Conservation (phyloP, 2,113 vertebrate genomes). For the Thinocorus orbignyianus region DNA sequence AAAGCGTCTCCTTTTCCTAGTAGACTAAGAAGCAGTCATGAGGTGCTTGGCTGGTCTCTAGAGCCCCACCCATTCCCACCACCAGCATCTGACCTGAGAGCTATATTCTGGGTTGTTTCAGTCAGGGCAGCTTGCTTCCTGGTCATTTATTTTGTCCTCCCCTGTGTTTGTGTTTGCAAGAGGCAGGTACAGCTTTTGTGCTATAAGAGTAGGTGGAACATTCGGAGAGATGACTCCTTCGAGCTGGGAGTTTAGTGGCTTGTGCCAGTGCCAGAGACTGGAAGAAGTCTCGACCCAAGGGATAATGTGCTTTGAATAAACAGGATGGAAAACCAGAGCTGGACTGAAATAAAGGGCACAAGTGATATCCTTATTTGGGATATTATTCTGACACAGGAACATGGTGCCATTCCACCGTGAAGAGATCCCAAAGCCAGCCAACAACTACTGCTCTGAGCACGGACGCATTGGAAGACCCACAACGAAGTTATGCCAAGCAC, state of each 20-base stretch:
- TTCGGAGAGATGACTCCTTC: conserved; percentile 44
- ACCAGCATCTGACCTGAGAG: background rate
- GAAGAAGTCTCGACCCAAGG: conserved; percentile 8
- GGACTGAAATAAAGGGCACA: background rate
- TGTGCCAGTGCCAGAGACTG: background rate
- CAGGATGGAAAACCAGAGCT: background rate
- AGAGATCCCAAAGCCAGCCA: background rate
- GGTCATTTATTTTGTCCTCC: background rate
- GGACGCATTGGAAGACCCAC: background rate
- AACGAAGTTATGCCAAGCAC: background rate
- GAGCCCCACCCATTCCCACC: background rate
- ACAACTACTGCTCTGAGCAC: background rate
- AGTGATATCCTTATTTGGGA: background rate
- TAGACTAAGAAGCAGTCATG: background rate
- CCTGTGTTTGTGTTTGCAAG: conserved; percentile 1
- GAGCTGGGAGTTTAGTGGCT: conserved; percentile 37
- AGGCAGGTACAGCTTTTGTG: background rate
- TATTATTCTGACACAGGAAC: background rate
- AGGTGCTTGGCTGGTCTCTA: background rate
- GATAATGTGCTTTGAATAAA: conserved; percentile 9
- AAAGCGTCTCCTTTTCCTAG: background rate
- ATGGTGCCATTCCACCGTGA: background rate
- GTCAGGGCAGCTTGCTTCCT: background rate
- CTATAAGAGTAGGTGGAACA: background rate
- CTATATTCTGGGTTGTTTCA: background rate